Conservation (phyloP, 2,797 vertebrate genomes). For the Halcyon leucocephala region DNA sequence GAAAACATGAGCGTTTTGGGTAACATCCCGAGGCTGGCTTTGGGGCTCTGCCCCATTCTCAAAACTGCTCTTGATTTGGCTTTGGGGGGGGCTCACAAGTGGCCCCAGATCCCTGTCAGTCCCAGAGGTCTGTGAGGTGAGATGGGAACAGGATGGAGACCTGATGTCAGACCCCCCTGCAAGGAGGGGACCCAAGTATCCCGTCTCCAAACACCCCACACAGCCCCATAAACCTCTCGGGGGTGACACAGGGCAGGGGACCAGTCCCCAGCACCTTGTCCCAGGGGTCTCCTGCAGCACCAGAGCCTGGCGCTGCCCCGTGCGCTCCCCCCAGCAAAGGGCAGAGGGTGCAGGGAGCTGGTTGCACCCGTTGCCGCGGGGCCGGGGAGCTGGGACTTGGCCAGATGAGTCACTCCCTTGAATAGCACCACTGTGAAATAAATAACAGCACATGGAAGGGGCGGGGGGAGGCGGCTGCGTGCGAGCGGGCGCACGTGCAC, state of each 20-base stretch:
- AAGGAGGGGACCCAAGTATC: neutral
- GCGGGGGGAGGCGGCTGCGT: neutral
- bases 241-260: neutral
- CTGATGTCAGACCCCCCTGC: neutral
- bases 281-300: neutral
- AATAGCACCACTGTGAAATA: slow-evolving; percentile 56
- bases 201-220: neutral
- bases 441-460: slow-evolving; percentile 27
- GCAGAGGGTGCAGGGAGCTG: neutral
- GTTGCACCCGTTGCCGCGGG: neutral
- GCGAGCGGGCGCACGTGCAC: neutral
- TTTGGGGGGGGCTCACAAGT: neutral
- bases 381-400: neutral
- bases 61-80: neutral
- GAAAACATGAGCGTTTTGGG: neutral
- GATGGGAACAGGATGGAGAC: neutral
- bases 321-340: neutral
- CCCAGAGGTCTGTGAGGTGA: neutral
- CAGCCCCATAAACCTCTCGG: neutral
- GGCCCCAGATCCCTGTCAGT: rapidly evolving
- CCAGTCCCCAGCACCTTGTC: neutral
- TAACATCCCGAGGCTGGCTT: neutral
- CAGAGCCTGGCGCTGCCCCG: rapidly evolving
- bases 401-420: slow-evolving; percentile 55
- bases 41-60: neutral